Evolutionary conservation across 2,113 vertebrate genomes (phyloP).

Genomic region (Macaca nemestrina): DNA sequence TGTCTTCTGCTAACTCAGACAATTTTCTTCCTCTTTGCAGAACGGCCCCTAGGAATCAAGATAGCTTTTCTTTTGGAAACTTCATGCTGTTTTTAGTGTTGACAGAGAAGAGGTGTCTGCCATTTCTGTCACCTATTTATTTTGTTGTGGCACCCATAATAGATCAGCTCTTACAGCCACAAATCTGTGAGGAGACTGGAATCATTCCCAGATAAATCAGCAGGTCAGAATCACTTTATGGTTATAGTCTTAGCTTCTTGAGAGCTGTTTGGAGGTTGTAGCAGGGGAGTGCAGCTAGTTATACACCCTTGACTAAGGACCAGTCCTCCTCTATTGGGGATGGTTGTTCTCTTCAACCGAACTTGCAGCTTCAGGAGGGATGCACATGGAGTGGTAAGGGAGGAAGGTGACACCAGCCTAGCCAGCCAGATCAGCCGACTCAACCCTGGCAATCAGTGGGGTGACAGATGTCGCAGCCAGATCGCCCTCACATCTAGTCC

Average conservation of each 20-base stretch:
- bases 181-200: neutral
- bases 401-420: neutral
- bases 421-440: too few relatives aligned
- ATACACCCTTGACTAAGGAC: too few relatives aligned
- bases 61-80: conserved; percentile 40
- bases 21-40: conserved; percentile 35
- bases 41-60: neutral
- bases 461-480: too few relatives aligned
- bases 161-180: neutral
- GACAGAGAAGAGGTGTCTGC: neutral
- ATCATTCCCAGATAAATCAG: conserved; percentile 45
- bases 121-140: conserved; percentile 41
- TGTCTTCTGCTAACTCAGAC: neutral
- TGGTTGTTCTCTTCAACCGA: too few relatives aligned
- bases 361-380: too few relatives aligned
- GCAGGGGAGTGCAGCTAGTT: too few relatives aligned
- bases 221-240: conserved; percentile 23
- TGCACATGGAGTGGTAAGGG: too few relatives aligned
- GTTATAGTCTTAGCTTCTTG: neutral
- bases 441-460: too few relatives aligned
- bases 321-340: too few relatives aligned
- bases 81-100: conserved; percentile 37
- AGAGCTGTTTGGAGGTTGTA: neutral
- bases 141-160: conserved; percentile 45
- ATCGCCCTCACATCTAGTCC: too few relatives aligned